Percentiles rank a stretch among this genome's conserved stretches.
Evolutionary conservation across 2,888 invertebrate species (phyloP).

Genomic region (Drosophila basisetae): DNA sequence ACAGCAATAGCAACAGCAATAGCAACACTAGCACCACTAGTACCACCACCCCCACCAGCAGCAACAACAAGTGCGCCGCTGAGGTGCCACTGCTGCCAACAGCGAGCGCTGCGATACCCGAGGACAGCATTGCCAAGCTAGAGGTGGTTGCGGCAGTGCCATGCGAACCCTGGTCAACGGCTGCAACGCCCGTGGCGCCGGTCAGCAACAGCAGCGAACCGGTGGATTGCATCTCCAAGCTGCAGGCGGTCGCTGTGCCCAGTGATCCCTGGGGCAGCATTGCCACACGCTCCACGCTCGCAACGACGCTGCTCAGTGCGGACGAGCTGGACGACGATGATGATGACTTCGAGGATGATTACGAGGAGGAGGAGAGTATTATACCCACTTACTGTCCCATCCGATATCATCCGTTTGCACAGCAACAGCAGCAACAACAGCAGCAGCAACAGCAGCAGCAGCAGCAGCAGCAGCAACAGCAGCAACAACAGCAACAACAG

Average conservation of each 20-base stretch:
- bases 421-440: slow-evolving; percentile 60
- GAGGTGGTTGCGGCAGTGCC: slow-evolving; percentile 83
- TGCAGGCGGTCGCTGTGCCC: slow-evolving; percentile 90
- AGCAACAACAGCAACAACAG: slow-evolving; percentile 52
- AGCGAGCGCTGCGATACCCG: slow-evolving; percentile 81
- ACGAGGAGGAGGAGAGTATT: slow-evolving; percentile 85
- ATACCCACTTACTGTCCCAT: slow-evolving; percentile 85
- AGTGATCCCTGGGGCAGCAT: slow-evolving; percentile 87
- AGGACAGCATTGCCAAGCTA: slow-evolving; percentile 85
- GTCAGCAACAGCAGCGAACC: slow-evolving; percentile 73
- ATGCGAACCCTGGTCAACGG: slow-evolving; percentile 82
- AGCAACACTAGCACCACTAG: slow-evolving; percentile 30
- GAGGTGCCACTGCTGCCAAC: slow-evolving; percentile 82
- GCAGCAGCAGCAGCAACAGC: slow-evolving; percentile 39
- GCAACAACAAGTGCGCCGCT: slow-evolving; percentile 44
- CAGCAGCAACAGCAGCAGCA: slow-evolving; percentile 51
- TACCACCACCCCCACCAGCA: background rate
- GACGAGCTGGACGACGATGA: slow-evolving; percentile 85
- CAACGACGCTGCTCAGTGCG: slow-evolving; percentile 84
- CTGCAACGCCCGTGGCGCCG: slow-evolving; percentile 49
- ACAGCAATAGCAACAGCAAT: slow-evolving; percentile 7
- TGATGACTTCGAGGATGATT: slow-evolving; percentile 85
- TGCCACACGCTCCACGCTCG: slow-evolving; percentile 84
- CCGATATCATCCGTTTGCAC: slow-evolving; percentile 82
- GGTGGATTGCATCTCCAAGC: slow-evolving; percentile 88